These are phyloP conservation scores for Ceratosolen fusciceps DNA, from an alignment of 1,140 invertebrate species.

Conservation along the genomic window DNA sequence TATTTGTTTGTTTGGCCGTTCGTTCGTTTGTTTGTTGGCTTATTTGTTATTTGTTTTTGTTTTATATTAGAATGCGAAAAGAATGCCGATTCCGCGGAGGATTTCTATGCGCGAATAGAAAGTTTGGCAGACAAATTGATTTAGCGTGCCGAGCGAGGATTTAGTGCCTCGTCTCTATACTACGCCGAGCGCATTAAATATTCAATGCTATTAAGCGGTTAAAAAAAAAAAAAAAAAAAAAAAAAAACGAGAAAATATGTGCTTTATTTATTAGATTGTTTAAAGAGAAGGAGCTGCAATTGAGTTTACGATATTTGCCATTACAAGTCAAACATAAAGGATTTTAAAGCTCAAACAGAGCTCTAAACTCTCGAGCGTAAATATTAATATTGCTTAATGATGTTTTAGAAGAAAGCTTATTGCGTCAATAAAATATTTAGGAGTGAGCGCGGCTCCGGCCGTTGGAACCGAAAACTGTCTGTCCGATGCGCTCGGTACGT, in stretches of 20 bases:
- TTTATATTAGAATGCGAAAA: background rate
- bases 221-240: background rate
- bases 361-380: background rate
- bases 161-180: background rate
- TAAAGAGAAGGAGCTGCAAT: background rate
- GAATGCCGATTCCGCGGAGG: background rate
- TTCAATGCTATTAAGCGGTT: background rate
- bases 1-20: too few species aligned
- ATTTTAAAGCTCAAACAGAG: background rate
- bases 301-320: background rate
- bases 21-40: too few species aligned
- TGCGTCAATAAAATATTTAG: background rate
- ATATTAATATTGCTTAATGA: background rate
- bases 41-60: background rate
- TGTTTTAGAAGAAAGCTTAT: background rate
- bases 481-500: background rate
- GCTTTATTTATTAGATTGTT: constrained; percentile 7
- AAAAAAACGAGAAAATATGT: too few species aligned
- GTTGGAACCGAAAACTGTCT: background rate
- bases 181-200: background rate
- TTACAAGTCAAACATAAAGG: background rate
- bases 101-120: background rate
- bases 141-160: background rate
- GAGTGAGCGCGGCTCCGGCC: background rate
- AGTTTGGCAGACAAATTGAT: background rate